These are phyloP conservation scores for Sminthurinus aureus DNA, from an alignment of 2,888 invertebrate species.

Conservation along the genomic window DNA sequence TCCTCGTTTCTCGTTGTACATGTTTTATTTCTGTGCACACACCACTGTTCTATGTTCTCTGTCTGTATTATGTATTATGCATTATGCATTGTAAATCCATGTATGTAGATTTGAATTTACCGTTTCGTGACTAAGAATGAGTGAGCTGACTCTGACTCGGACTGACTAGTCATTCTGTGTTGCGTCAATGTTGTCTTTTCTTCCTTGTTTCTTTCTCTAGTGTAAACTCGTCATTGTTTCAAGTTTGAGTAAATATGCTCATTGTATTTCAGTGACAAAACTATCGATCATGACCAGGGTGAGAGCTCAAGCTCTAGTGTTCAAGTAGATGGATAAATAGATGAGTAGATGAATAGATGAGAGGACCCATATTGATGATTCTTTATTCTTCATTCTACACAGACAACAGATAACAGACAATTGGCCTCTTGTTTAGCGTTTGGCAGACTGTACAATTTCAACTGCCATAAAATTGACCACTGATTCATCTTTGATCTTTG, in stretches of 20 bases:
- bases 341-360: too few relatives aligned
- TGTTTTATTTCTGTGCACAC: not conserved
- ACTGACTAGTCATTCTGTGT: constrained; percentile 12
- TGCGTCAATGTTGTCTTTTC: not conserved
- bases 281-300: constrained; percentile 16
- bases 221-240: constrained; percentile 17
- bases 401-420: too few relatives aligned
- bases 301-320: not conserved
- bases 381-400: too few relatives aligned
- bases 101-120: not conserved
- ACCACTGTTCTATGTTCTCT: not conserved
- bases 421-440: too few relatives aligned
- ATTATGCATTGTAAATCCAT: too few relatives aligned
- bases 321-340: too few relatives aligned
- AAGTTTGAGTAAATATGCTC: not conserved
- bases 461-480: too few relatives aligned
- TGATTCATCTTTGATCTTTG: too few relatives aligned
- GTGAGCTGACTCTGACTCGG: not conserved
- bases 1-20: too few relatives aligned
- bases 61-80: not conserved
- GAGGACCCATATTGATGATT: too few relatives aligned
- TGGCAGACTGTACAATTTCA: too few relatives aligned
- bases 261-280: constrained; percentile 9
- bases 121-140: constrained; percentile 4
- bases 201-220: too few relatives aligned